A percentile compares a stretch with the other conserved stretches of the same genome.
These are phyloP conservation scores for Chaunax sp. DNA, from an alignment of 2,797 vertebrate species.

Conservation along the genomic window DNA sequence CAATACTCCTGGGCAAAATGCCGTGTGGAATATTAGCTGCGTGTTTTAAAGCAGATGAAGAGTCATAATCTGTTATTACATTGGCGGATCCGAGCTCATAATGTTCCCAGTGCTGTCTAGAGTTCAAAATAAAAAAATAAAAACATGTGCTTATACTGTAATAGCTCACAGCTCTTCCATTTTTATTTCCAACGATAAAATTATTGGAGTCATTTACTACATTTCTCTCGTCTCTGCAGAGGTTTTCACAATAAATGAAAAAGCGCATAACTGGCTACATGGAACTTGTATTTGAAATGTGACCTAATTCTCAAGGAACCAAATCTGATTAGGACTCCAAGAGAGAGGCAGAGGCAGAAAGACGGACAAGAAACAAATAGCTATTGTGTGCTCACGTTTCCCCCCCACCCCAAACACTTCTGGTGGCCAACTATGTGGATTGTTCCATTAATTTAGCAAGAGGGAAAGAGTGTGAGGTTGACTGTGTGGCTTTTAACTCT, in stretches of 20 bases:
- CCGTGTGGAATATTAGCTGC: constrained; percentile 22
- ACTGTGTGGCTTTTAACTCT: constrained; percentile 66
- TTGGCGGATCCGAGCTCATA: constrained; percentile 24
- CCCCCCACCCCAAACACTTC: constrained; percentile 13
- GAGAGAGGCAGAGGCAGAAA: constrained; percentile 39
- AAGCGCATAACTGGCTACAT: constrained; percentile 6
- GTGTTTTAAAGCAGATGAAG: constrained; percentile 49
- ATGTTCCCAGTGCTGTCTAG: constrained; percentile 18
- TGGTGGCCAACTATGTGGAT: constrained; percentile 65
- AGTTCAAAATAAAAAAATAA: constrained; percentile 26
- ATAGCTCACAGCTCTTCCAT: constrained; percentile 36
- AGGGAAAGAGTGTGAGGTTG: constrained; percentile 60
- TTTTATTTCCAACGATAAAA: constrained; percentile 31
- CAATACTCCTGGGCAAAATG: constrained; percentile 9
- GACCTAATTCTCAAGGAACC: constrained; percentile 43
- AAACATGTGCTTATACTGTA: constrained; percentile 13
- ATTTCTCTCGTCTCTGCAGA: constrained; percentile 35
- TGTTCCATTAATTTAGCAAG: constrained; percentile 73
- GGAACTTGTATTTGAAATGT: constrained; percentile 19
- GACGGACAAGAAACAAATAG: constrained; percentile 66
- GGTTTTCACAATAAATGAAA: constrained; percentile 34
- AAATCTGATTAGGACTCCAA: constrained; percentile 40
- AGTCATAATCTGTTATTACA: constrained; percentile 40
- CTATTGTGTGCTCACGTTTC: constrained; percentile 63
- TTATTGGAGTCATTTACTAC: constrained; percentile 47